Evolutionary conservation across 1,140 invertebrate species (phyloP).

Genomic region (Chymomyza costata): DNA sequence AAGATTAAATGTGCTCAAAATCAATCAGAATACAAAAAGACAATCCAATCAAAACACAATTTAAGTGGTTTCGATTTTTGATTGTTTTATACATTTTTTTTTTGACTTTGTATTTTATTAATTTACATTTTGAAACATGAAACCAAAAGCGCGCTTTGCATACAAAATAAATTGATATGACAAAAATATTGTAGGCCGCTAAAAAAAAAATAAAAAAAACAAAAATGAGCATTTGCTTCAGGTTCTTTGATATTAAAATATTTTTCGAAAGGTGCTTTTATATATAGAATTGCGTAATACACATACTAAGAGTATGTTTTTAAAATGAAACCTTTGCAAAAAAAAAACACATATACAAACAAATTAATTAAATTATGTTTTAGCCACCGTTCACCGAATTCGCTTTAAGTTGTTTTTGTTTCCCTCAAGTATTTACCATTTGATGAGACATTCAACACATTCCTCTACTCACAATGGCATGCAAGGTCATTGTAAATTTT

Average conservation of each 20-base stretch:
- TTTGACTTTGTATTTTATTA: too few species aligned
- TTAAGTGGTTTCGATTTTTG: too few species aligned
- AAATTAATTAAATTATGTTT: not conserved
- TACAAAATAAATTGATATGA: not conserved
- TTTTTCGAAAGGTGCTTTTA: too few species aligned
- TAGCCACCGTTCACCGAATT: not conserved
- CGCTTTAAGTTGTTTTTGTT: not conserved
- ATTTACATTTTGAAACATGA: too few species aligned
- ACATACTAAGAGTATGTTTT: not conserved
- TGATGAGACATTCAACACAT: slow-evolving; percentile 14
- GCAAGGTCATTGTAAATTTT: slow-evolving; percentile 17
- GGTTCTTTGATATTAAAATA: too few species aligned
- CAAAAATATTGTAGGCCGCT: not conserved
- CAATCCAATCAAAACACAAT: too few species aligned
- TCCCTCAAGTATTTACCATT: slow-evolving; percentile 1
- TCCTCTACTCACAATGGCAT: slow-evolving; percentile 8
- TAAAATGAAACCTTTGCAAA: not conserved
- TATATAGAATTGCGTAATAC: not conserved
- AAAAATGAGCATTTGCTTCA: not conserved
- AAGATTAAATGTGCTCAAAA: too few species aligned
- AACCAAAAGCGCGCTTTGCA: too few species aligned
- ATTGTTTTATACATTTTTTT: too few species aligned
- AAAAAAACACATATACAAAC: not conserved
- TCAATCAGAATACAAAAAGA: too few species aligned
- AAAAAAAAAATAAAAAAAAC: not conserved